Evolutionary conservation across 2,113 vertebrate genomes (phyloP).

Genomic region (Turdus rufiventris): DNA sequence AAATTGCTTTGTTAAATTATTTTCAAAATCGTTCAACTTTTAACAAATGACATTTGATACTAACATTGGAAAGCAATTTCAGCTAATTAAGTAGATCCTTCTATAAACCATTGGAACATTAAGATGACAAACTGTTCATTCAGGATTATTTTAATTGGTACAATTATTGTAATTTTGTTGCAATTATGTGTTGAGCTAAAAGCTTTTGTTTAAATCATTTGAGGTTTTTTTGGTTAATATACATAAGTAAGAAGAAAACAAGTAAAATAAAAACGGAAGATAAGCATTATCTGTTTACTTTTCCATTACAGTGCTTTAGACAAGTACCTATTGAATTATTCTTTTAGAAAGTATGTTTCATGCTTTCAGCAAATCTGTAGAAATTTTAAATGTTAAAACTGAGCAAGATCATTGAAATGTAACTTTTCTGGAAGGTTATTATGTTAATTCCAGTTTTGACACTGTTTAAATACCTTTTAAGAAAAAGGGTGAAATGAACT

Average conservation of each 20-base stretch:
- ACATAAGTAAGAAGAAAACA: constrained; percentile 73
- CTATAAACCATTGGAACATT: constrained; percentile 91
- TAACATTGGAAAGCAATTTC: constrained; percentile 90
- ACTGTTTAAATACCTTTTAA: constrained; percentile 16
- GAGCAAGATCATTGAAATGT: constrained; percentile 28
- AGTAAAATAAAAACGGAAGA: constrained; percentile 73
- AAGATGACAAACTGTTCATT: constrained; percentile 97
- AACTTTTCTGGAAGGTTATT: constrained; percentile 46
- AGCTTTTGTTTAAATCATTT: constrained; percentile 89
- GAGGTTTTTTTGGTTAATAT: constrained; percentile 79
- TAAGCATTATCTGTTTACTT: constrained; percentile 69
- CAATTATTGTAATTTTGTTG: constrained; percentile 99
- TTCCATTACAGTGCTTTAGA: constrained; percentile 53
- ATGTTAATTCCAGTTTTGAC: constrained; percentile 59
- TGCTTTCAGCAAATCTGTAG: constrained; percentile 50
- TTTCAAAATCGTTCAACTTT: constrained; percentile 87
- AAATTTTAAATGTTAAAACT: constrained; percentile 24
- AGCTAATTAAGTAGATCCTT: constrained; percentile 94
- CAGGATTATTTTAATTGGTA: constrained; percentile 98
- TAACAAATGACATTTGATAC: constrained; percentile 91
- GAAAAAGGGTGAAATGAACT: constrained; percentile 33
- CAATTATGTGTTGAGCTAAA: constrained; percentile 94
- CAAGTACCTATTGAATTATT: constrained; percentile 58
- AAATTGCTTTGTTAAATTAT: constrained; percentile 86
- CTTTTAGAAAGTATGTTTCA: constrained; percentile 43